phyloP scores from a whole-genome alignment of 2,888 invertebrate species.

The Branchinecta sandiegonensis region DNA sequence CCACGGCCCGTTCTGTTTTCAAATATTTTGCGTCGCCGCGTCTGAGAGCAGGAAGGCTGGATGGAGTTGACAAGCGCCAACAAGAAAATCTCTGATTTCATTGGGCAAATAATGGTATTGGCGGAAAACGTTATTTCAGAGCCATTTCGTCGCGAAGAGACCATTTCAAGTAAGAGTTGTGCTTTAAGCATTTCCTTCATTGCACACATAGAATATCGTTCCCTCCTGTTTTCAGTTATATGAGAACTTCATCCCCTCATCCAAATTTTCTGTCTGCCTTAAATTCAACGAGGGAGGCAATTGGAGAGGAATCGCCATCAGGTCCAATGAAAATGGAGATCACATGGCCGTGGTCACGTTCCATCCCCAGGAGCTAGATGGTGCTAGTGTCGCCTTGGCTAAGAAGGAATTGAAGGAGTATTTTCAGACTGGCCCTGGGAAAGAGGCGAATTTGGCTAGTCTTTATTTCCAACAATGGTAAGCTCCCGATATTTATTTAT shows the following conservation, averaged over 20 bases:
- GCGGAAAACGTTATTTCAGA: too few relatives aligned
- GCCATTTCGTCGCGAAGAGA: too few relatives aligned
- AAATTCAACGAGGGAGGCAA: slow-evolving; percentile 37
- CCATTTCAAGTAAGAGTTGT: too few relatives aligned
- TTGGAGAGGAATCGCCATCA: slow-evolving; percentile 40
- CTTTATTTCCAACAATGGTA: slow-evolving; percentile 32
- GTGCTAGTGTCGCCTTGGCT: slow-evolving; percentile 28
- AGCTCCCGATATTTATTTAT: slow-evolving; percentile 3
- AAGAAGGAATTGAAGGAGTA: slow-evolving; percentile 29
- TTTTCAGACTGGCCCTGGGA: slow-evolving; percentile 28
- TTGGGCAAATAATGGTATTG: too few relatives aligned
- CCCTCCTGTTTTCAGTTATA: slow-evolving; percentile 30
- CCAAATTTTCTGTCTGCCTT: slow-evolving; percentile 33
- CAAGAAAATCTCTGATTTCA: too few relatives aligned
- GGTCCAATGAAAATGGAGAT: slow-evolving; percentile 36
- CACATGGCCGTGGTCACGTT: slow-evolving; percentile 37
- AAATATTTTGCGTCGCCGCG: too few relatives aligned
- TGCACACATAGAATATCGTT: background rate
- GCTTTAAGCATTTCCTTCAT: too few relatives aligned
- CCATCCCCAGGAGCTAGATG: slow-evolving; percentile 33
- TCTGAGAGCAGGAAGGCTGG: too few relatives aligned
- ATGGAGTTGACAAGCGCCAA: too few relatives aligned
- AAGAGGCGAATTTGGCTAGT: slow-evolving; percentile 28
- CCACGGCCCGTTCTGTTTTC: too few relatives aligned
- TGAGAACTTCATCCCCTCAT: slow-evolving; percentile 34